Evolutionary conservation across 1,140 invertebrate species (phyloP).

Genomic region (Nautilus pompilius): DNA sequence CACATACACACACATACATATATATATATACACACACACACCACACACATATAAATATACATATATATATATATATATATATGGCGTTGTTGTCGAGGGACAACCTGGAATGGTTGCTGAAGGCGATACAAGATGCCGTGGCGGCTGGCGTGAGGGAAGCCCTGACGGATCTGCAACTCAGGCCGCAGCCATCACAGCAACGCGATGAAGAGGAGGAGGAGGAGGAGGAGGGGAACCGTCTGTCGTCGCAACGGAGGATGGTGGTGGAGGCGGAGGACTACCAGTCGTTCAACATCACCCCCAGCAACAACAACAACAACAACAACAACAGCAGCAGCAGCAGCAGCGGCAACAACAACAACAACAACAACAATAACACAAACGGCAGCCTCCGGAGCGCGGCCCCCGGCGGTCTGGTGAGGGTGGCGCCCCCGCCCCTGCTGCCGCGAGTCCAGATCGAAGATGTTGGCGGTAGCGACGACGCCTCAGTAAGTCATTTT

Average conservation of each 20-base stretch:
- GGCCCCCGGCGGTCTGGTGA: no score
- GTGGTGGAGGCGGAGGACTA: neutral
- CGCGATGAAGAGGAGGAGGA: neutral
- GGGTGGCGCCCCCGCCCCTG: no score
- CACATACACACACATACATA: neutral
- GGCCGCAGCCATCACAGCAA: neutral
- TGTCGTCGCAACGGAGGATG: no score
- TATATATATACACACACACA: neutral
- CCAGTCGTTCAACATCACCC: neutral
- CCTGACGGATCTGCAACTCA: neutral
- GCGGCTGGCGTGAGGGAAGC: neutral
- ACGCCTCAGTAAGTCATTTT: no score
- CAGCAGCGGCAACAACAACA: neutral
- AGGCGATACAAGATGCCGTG: slow-evolving; percentile 2
- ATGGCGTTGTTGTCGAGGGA: neutral
- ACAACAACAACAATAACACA: neutral
- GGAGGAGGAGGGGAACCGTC: neutral
- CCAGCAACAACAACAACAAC: neutral
- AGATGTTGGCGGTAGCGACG: no score
- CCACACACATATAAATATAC: neutral
- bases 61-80: neutral
- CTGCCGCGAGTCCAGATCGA: no score
- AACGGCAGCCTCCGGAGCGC: neutral
- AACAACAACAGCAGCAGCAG: neutral
- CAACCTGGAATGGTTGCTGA: neutral